Evolutionary conservation across 64 coral and sea anemone species (phyloP), one percentile per base, ranked within the genome.

Genomic region (Stichodactyla mertensii): DNA sequence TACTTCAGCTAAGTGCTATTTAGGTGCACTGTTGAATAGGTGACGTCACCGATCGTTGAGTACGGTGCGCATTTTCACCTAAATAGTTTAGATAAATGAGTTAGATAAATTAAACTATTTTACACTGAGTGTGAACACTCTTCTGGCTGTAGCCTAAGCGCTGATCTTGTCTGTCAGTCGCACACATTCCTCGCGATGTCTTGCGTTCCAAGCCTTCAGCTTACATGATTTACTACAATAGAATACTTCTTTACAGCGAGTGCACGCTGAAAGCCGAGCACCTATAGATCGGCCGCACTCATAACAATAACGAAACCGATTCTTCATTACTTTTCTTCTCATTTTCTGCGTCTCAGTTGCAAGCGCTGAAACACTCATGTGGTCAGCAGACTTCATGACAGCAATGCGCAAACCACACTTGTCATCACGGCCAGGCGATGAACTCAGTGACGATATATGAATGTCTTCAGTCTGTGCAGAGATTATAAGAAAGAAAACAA

Each of bases 171-270:
- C 97, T 89, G 93, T 95, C 59, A 99, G 51, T 54, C 97, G 90
- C 11, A 95, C 88, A 57, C 97, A 99, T 59, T 99, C 97, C 55
- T 99, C 97, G 52, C 86, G 92, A 77, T 99, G 97, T 59, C 97
- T 89, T 4, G 93, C 81, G 74, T 99, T 99, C 97, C 97, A 99
- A 10, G 93, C 97, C 28, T 95, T 99, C 4, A 99, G 79, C 84
- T 99, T 99, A 64, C 97, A 99, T 1, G 93, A 95, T 64, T 94
- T 99, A 58, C 97, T 99, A 54, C 97, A 99, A 58, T 99, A 99
- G 64, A 92, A 99, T 12, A 99, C 93, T 55, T 99, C 93, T 78
- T 99, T 99, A 69, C 97, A 99, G 14, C 97, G 60, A 6, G 97
- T 99, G 67, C 97, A 99, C 5, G 97, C 93, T 15, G 97, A 94